Percentiles rank a stretch among this genome's conserved stretches.
These are phyloP conservation scores for Hyperopisus bebe DNA, from an alignment of 2,113 vertebrate genomes.

Conservation along the genomic window DNA sequence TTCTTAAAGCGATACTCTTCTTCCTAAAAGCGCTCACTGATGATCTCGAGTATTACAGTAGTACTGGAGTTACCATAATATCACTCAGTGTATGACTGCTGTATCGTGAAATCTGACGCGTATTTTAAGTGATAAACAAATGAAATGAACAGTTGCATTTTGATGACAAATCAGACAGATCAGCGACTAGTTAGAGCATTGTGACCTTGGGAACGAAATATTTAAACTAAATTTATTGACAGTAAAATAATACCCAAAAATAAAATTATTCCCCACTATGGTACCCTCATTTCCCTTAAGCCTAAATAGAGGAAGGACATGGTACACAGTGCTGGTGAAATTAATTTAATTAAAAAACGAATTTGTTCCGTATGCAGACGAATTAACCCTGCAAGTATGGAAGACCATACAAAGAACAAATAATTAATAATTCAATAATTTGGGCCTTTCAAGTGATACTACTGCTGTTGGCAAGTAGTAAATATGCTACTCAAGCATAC, in stretches of 20 bases:
- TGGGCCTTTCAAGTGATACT: no score
- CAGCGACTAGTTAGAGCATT: background rate
- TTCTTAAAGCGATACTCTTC: slow-evolving; percentile 48
- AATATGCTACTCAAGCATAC: no score
- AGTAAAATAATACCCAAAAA: no score
- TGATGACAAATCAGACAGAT: background rate
- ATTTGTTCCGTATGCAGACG: no score
- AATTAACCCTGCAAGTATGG: background rate
- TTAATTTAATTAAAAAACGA: background rate
- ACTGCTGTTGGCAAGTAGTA: no score
- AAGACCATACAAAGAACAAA: no score
- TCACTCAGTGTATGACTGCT: background rate
- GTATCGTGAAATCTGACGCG: background rate
- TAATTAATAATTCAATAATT: no score
- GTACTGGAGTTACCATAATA: background rate
- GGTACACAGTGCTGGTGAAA: background rate
- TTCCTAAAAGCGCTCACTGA: background rate
- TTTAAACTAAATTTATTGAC: background rate
- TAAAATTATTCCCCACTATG: background rate
- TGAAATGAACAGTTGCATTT: background rate
- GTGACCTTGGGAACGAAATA: background rate
- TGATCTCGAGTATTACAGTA: background rate
- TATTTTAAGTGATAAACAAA: background rate
- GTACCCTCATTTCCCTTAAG: background rate
- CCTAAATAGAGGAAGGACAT: background rate